Evolutionary conservation across 2,113 vertebrate genomes (phyloP).

Genomic region (Albula glossodonta): DNA sequence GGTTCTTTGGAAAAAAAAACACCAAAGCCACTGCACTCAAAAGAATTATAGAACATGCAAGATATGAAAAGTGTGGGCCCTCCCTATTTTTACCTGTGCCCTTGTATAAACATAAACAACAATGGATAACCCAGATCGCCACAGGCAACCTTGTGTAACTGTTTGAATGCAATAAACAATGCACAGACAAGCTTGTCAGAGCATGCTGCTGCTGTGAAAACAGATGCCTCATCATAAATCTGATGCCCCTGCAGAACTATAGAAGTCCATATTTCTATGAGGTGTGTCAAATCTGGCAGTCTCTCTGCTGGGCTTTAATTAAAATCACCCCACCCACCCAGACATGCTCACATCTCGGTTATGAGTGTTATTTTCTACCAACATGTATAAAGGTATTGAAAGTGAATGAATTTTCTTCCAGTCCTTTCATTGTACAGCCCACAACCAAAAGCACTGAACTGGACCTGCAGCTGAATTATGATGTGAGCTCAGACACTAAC

Average conservation of each 20-base stretch:
- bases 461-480: not conserved
- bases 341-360: not conserved
- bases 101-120: too few species aligned
- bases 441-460: not conserved
- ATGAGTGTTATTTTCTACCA: not conserved
- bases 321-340: not conserved
- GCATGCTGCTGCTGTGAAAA: not conserved
- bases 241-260: not conserved
- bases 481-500: not conserved
- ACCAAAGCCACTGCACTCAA: too few species aligned
- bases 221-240: slow-evolving; percentile 14
- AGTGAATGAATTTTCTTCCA: not conserved
- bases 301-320: not conserved
- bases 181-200: not conserved
- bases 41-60: too few species aligned
- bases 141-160: not conserved
- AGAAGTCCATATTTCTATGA: not conserved
- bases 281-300: not conserved
- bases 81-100: too few species aligned
- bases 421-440: too few species aligned
- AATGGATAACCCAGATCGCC: too few species aligned
- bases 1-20: too few species aligned
- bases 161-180: not conserved
- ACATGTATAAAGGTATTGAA: not conserved
- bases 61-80: too few species aligned